A percentile compares a stretch with the other conserved stretches of the same genome.
Evolutionary conservation across 2,797 vertebrate genomes (phyloP).

Genomic region (Gouania willdenowi): DNA sequence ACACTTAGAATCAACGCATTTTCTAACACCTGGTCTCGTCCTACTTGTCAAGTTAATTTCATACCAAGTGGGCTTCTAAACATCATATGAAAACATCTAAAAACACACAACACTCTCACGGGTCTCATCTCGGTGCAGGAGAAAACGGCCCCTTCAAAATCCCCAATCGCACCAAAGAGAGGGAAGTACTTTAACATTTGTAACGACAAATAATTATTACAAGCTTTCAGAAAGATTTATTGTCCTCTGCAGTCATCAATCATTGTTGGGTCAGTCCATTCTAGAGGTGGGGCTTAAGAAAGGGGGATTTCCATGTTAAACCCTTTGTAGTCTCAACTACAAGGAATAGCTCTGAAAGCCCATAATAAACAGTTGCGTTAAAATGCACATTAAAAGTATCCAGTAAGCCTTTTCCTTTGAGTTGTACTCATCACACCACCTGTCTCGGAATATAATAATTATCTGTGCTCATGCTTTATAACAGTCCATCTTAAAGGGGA

Average conservation of each 20-base stretch:
- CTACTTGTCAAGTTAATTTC: no score
- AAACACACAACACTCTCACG: neutral
- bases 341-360: constrained; percentile 21
- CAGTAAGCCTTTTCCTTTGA: constrained; percentile 14
- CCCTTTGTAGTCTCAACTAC: constrained; percentile 22
- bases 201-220: neutral
- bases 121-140: neutral
- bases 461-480: neutral
- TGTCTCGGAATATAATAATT: constrained; percentile 9
- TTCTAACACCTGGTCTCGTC: no score
- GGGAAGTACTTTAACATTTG: no score
- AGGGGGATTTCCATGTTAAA: constrained; percentile 30
- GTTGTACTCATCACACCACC: constrained; percentile 1
- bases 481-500: neutral
- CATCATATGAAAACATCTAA: no score
- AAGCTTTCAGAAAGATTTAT: neutral
- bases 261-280: constrained; percentile 5
- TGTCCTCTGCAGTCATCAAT: neutral
- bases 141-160: neutral
- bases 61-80: no score
- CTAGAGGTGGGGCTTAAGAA: constrained; percentile 9
- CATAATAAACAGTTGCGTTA: constrained; percentile 20
- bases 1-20: no score
- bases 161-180: no score
- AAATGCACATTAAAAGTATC: constrained; percentile 2